Conservation (phyloP, 2,113 vertebrate genomes). For the Pithys albifrons region DNA sequence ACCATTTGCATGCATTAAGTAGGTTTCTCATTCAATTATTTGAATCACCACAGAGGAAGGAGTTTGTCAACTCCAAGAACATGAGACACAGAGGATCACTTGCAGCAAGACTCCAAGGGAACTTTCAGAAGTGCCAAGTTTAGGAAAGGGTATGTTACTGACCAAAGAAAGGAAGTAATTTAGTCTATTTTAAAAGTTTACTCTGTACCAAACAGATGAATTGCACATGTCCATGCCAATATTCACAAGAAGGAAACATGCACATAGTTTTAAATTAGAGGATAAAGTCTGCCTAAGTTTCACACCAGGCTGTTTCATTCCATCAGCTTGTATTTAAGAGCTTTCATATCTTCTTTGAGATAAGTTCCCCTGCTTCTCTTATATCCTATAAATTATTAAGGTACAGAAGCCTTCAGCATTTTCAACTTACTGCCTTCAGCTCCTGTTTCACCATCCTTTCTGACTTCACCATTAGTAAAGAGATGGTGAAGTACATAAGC, state of each 20-base stretch:
- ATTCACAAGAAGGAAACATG: not conserved
- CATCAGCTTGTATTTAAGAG: not conserved
- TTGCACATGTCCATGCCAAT: not conserved
- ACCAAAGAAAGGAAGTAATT: not conserved
- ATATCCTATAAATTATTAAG: conserved; percentile 50
- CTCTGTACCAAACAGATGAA: not conserved
- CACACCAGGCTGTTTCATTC: conserved; percentile 8
- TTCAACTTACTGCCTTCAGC: conserved; percentile 28
- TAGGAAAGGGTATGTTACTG: not conserved
- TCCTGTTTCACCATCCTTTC: conserved; percentile 25
- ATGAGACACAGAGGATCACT: not conserved
- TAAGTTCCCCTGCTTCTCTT: not conserved
- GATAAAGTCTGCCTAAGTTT: conserved; percentile 8
- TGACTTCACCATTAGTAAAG: conserved; percentile 63
- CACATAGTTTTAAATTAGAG: not conserved
- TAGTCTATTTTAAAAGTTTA: not conserved
- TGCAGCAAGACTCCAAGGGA: not conserved
- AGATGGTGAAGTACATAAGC: conserved; percentile 56
- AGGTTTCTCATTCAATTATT: not conserved
- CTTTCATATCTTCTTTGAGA: conserved; percentile 31
- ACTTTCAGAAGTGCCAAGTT: not conserved
- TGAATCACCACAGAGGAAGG: not conserved
- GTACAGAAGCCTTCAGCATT: conserved; percentile 18
- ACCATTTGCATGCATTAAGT: not conserved
- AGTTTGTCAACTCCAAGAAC: not conserved